Percentiles rank a stretch among this genome's conserved stretches.
These are phyloP conservation scores for Lamellibrachia satsuma DNA, from an alignment of 2,888 invertebrate species.

Conservation along the genomic window DNA sequence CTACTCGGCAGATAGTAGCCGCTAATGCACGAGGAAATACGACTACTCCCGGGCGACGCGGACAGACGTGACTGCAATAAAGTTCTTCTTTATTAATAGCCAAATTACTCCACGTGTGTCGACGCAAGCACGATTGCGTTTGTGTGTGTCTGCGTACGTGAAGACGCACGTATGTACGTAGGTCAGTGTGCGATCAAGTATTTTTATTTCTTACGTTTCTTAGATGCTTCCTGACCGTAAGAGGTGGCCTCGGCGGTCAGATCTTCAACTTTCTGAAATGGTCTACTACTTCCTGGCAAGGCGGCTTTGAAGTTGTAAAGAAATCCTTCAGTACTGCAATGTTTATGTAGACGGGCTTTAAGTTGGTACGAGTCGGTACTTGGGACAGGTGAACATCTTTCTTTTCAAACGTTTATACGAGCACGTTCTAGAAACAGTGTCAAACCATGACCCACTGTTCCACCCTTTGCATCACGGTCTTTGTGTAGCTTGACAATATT, in stretches of 20 bases:
- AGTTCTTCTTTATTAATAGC: neutral
- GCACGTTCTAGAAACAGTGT: no score
- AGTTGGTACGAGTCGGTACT: no score
- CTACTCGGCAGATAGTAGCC: conserved; percentile 12
- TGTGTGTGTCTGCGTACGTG: neutral
- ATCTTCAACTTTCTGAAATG: neutral
- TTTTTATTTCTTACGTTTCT: neutral
- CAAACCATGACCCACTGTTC: no score
- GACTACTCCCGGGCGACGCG: neutral
- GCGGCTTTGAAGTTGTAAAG: no score
- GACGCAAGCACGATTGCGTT: neutral
- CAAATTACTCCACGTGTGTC: neutral
- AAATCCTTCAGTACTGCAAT: no score
- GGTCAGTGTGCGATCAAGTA: neutral
- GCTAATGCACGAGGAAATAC: conserved; percentile 7
- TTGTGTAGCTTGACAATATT: no score
- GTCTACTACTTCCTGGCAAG: no score
- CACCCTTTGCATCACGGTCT: no score
- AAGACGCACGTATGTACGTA: neutral
- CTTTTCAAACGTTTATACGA: no score
- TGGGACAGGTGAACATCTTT: no score
- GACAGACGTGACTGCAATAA: neutral
- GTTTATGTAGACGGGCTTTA: no score
- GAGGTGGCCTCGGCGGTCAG: neutral
- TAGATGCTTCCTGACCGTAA: neutral